phyloP scores from a whole-genome alignment of 2,797 vertebrate species.

The Centroberyx gerrardi region DNA sequence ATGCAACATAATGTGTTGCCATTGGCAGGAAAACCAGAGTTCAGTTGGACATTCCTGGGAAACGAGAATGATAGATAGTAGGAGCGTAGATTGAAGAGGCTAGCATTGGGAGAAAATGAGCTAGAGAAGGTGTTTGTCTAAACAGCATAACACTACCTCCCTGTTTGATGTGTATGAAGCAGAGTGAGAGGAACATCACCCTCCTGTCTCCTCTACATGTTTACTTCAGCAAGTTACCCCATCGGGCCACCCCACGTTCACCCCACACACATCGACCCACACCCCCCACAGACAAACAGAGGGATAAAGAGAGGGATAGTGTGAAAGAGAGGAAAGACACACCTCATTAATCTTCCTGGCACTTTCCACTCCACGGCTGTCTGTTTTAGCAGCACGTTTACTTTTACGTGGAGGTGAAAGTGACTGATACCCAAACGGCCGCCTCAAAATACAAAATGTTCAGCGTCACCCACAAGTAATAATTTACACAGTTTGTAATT shows the following conservation, averaged over 20 bases:
- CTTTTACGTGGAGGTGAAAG: conserved; percentile 81
- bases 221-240: conserved; percentile 62
- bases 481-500: conserved; percentile 70
- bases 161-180: conserved; percentile 54
- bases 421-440: conserved; percentile 71
- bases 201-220: conserved; percentile 66
- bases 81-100: conserved; percentile 15
- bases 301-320: conserved; percentile 68
- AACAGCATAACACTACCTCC: conserved; percentile 62
- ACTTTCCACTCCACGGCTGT: conserved; percentile 75
- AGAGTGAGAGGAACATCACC: conserved; percentile 69
- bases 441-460: conserved; percentile 72
- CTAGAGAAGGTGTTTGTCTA: conserved; percentile 50
- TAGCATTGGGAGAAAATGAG: conserved; percentile 38
- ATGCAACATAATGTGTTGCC: neutral
- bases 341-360: conserved; percentile 83
- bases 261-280: conserved; percentile 58
- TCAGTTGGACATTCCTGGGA: neutral
- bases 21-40: neutral
- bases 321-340: conserved; percentile 76
- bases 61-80: neutral
- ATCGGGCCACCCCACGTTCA: conserved; percentile 43
- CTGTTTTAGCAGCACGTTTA: conserved; percentile 76
- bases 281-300: conserved; percentile 67
- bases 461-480: conserved; percentile 75